These are phyloP conservation scores for Peromyscus maniculatus DNA, from an alignment of 2,113 vertebrate genomes.

Conservation along the genomic window DNA sequence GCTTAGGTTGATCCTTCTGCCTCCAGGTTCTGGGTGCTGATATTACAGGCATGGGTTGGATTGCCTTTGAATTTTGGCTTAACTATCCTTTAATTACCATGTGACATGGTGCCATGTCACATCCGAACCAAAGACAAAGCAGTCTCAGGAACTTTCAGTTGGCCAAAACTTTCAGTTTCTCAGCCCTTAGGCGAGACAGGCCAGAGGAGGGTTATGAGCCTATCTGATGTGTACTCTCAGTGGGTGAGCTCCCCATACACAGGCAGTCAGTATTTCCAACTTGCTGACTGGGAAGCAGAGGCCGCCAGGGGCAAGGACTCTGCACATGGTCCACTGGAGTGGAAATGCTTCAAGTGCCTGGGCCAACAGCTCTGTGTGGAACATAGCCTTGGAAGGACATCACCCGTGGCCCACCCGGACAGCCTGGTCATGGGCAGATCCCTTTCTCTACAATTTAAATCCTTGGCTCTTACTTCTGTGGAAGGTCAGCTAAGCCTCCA, in stretches of 20 bases:
- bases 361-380: too few species aligned
- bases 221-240: not conserved
- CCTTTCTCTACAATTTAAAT: not conserved
- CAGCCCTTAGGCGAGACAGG: accelerated
- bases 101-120: not conserved
- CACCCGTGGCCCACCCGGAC: not conserved
- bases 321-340: not conserved
- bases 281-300: not conserved
- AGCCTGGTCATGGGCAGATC: not conserved
- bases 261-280: not conserved
- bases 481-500: not conserved
- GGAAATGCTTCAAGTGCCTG: not conserved
- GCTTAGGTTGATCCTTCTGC: not conserved
- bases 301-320: not conserved
- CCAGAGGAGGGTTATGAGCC: not conserved
- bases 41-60: not conserved
- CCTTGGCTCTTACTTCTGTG: not conserved
- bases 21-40: not conserved
- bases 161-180: not conserved
- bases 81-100: slow-evolving; percentile 38
- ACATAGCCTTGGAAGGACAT: not conserved
- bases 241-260: not conserved
- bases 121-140: slow-evolving; percentile 18
- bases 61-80: slow-evolving; percentile 27
- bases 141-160: not conserved